A percentile compares a stretch with the other conserved stretches of the same genome.
These are phyloP conservation scores for Clinocottus analis DNA, from an alignment of 2,113 vertebrate species.

Conservation along the genomic window DNA sequence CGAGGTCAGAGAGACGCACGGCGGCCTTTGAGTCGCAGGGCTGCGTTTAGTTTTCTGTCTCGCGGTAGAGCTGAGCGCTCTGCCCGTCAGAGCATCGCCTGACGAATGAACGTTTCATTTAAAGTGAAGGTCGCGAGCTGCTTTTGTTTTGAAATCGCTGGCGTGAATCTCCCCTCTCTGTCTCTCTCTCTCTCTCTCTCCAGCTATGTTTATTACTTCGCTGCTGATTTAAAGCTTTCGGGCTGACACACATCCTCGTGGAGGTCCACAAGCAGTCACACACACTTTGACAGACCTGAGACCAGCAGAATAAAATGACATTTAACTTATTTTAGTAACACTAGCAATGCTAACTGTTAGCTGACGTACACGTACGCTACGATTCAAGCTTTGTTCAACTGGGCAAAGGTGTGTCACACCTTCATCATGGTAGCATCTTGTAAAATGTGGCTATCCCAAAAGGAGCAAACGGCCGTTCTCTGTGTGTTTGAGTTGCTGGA, in stretches of 20 bases:
- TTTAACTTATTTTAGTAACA: too few species aligned
- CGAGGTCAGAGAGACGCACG: constrained; percentile 17
- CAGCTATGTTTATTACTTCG: constrained; percentile 37
- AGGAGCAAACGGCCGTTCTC: background rate
- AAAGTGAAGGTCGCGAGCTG: constrained; percentile 51
- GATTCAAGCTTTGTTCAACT: too few species aligned
- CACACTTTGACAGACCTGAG: background rate
- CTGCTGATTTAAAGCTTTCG: constrained; percentile 54
- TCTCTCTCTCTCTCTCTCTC: background rate
- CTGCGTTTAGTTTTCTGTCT: background rate
- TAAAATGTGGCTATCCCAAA: background rate
- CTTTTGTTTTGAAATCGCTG: constrained; percentile 60
- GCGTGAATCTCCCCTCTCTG: constrained; percentile 28
- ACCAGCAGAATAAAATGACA: background rate
- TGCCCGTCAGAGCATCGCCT: constrained; percentile 46
- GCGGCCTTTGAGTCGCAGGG: background rate
- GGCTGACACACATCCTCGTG: constrained; percentile 40
- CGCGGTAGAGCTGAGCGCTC: constrained; percentile 20
- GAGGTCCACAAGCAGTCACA: constrained; percentile 32
- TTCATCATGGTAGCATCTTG: too few species aligned
- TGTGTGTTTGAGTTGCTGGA: background rate
- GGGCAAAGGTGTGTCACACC: too few species aligned
- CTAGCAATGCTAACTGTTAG: too few species aligned
- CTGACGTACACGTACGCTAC: too few species aligned
- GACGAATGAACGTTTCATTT: constrained; percentile 58